Percentiles rank a stretch among this genome's conserved stretches.
Evolutionary conservation across 2,797 vertebrate genomes (phyloP).

Genomic region (Microctenopoma stevenorrisi): DNA sequence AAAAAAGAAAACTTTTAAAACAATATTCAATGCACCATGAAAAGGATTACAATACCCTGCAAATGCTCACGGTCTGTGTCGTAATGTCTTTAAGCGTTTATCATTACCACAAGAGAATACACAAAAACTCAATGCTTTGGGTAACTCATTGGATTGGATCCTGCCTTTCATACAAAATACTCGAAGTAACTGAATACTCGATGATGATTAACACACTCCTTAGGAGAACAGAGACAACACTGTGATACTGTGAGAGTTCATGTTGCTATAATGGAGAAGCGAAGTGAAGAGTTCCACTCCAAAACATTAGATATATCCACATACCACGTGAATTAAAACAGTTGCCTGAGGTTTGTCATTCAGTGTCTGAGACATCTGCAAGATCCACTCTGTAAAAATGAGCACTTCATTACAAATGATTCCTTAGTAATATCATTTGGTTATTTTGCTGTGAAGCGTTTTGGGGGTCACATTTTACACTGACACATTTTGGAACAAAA

Average conservation of each 20-base stretch:
- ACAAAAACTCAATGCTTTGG: slow-evolving; percentile 75
- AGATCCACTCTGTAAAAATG: slow-evolving; percentile 42
- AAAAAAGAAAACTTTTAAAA: slow-evolving; percentile 63
- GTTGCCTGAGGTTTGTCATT: slow-evolving; percentile 75
- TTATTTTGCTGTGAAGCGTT: slow-evolving; percentile 17
- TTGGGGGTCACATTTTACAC: slow-evolving; percentile 15
- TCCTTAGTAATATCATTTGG: slow-evolving; percentile 29
- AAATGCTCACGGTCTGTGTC: slow-evolving; percentile 76
- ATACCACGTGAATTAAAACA: slow-evolving; percentile 58
- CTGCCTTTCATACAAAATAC: slow-evolving; percentile 70
- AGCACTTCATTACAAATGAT: slow-evolving; percentile 37
- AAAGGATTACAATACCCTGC: slow-evolving; percentile 81
- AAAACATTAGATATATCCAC: slow-evolving; percentile 46
- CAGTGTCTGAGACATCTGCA: slow-evolving; percentile 48
- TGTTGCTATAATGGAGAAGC: slow-evolving; percentile 57
- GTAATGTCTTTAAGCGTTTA: slow-evolving; percentile 75
- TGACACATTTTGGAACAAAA: slow-evolving; percentile 53
- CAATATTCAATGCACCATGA: slow-evolving; percentile 80
- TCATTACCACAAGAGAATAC: slow-evolving; percentile 78
- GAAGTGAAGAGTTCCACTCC: slow-evolving; percentile 58
- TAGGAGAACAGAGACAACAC: slow-evolving; percentile 70
- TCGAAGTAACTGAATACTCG: slow-evolving; percentile 68
- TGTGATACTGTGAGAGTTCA: slow-evolving; percentile 54
- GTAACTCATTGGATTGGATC: slow-evolving; percentile 69
- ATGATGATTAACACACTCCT: slow-evolving; percentile 74